These are phyloP conservation scores for Hesperophylax magnus DNA, from an alignment of 1,140 invertebrate genomes.

Conservation along the genomic window DNA sequence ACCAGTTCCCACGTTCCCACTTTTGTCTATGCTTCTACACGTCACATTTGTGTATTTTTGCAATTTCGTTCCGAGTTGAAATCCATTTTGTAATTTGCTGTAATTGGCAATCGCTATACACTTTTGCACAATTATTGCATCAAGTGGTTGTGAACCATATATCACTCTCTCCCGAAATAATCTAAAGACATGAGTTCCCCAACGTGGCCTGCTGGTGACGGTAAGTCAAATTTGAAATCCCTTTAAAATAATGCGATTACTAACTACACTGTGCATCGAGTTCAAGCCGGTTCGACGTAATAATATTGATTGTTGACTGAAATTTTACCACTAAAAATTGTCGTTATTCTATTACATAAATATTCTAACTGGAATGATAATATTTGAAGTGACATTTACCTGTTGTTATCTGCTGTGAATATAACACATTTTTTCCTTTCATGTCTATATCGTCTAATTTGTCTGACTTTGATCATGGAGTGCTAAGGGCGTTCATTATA, in stretches of 20 bases:
- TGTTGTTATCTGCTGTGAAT: too few relatives aligned
- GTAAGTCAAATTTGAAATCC: constrained; percentile 29
- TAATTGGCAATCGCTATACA: not conserved
- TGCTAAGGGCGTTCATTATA: too few relatives aligned
- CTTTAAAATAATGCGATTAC: constrained; percentile 21
- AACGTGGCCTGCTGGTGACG: constrained; percentile 15
- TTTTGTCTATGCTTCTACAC: constrained; percentile 37
- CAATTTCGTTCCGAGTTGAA: constrained; percentile 1
- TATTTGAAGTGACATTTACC: too few relatives aligned
- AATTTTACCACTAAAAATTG: not conserved
- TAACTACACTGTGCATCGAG: not conserved
- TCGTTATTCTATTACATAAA: not conserved
- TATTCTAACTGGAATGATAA: too few relatives aligned
- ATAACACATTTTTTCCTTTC: too few relatives aligned
- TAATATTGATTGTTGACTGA: constrained; percentile 2
- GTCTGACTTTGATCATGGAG: too few relatives aligned
- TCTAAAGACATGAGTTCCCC: constrained; percentile 24
- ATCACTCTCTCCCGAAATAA: not conserved
- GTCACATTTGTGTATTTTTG: constrained; percentile 45
- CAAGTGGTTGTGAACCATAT: constrained; percentile 10
- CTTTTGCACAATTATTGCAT: constrained; percentile 2
- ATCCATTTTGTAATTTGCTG: constrained; percentile 9
- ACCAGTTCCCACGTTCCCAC: not conserved
- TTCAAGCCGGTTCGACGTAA: constrained; percentile 1
- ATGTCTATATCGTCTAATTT: too few relatives aligned